Percentiles rank a stretch among this genome's conserved stretches.
Evolutionary conservation across 2,113 vertebrate genomes (phyloP).

Genomic region (Calonectris borealis): DNA sequence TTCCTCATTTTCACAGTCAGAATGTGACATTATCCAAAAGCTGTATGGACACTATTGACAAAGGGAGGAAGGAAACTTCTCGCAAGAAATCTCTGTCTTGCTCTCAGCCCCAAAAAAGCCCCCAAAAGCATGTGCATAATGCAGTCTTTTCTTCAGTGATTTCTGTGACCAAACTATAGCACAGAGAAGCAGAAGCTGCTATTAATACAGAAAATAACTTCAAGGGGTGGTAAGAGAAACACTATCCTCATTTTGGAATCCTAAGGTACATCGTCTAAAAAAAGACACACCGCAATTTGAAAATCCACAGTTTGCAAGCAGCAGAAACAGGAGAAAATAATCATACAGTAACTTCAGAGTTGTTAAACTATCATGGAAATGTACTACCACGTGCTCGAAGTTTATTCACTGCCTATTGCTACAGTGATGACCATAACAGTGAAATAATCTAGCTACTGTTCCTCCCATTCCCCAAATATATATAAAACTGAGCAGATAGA

Average conservation of each 20-base stretch:
- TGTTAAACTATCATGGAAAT: not conserved
- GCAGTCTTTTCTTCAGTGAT: not conserved
- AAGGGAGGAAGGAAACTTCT: not conserved
- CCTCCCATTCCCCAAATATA: not conserved
- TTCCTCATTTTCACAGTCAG: not conserved
- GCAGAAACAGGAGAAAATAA: not conserved
- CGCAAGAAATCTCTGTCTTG: not conserved
- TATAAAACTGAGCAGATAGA: not conserved
- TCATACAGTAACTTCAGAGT: not conserved
- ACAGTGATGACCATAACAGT: not conserved
- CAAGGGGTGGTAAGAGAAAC: not conserved
- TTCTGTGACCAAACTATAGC: fast-evolving
- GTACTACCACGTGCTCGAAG: not conserved
- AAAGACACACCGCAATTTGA: not conserved
- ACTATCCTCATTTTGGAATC: not conserved
- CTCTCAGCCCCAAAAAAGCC: not conserved
- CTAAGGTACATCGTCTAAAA: not conserved
- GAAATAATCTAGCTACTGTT: not conserved
- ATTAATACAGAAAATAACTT: not conserved
- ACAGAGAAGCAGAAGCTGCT: not conserved
- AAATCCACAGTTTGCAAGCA: not conserved
- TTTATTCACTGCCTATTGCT: not conserved
- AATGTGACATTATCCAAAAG: not conserved
- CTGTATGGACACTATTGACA: not conserved
- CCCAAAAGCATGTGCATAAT: fast-evolving